Base-by-base conservation (phyloP, 2,113 vertebrate genomes). In the Poecile atricapillus region DNA sequence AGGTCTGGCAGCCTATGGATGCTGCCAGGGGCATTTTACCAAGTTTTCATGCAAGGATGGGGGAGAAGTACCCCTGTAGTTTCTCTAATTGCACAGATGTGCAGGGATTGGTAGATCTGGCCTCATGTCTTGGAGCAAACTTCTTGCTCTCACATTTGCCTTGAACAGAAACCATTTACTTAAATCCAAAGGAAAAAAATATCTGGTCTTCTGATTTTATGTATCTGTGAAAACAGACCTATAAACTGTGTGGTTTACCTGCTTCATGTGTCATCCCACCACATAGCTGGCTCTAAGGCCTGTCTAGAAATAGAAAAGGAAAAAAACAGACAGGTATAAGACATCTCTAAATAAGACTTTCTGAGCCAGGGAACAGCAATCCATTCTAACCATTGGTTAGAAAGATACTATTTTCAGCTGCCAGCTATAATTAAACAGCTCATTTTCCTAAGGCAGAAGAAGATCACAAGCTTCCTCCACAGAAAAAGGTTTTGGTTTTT, bases 391-490 rank as follows among this genome's bases (percentile, higher is more conserved):
- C 33, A 59, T 78, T 87, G 73, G 80, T 52, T 91, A 81, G 79
- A 76, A 92, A 88, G 58, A 90, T 30, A 85, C 86, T 95, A 95
- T 96, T 95, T 96, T 93, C 83, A 94, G 91, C 79, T 92, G 71
- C 53, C 55, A 86, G 58, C 83, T 94, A 92, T 90, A 95, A 95
- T 95, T 95, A 96, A 93, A 92, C 89, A 90, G 78, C 67, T 90
- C 22, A 1, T 76, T 94, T 94, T 95, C 74, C 79, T 90, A 85
- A 85, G 75, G 78, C 79, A 94, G 83, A 86, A 92, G 59, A 89
- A 95, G 50, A 91, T 94, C 90, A 95, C 84, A 94, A 87, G 83
- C 68, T 96, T 93, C 88, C 75, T 89, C 83, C 83, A 69, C 75
- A 90, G 75, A 70, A 91, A 86, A 95, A 76, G 39, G 58, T 23